Evolutionary conservation across 1,140 invertebrate genomes (phyloP).

Genomic region (Lepeophtheirus salmonis): DNA sequence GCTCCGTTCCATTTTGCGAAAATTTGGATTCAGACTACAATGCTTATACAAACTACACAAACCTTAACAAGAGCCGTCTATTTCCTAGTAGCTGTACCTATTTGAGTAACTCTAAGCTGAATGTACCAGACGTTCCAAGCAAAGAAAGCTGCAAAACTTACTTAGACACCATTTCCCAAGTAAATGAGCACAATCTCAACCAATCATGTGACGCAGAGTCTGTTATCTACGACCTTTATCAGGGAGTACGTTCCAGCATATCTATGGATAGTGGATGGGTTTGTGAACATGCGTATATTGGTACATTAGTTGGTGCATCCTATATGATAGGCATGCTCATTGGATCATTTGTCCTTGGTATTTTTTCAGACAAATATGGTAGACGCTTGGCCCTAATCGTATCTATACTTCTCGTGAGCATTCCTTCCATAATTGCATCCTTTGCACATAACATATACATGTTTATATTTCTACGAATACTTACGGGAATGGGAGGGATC

Average conservation of each 20-base stretch:
- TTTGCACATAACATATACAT: not conserved
- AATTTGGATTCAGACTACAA: not conserved
- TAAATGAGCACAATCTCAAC: not conserved
- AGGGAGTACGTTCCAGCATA: not conserved
- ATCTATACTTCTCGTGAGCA: not conserved
- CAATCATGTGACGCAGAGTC: not conserved
- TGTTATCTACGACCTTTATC: not conserved
- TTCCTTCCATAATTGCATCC: not conserved
- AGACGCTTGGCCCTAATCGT: not conserved
- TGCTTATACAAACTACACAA: no score
- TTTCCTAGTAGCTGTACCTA: not conserved
- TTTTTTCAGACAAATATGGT: slow-evolving; percentile 9
- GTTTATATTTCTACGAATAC: slow-evolving; percentile 3
- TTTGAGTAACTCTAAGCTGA: not conserved
- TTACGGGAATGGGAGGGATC: slow-evolving; percentile 14
- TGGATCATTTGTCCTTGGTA: slow-evolving; percentile 12
- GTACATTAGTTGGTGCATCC: not conserved
- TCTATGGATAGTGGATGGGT: not conserved
- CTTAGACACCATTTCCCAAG: not conserved
- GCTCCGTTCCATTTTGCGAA: slow-evolving; percentile 5
- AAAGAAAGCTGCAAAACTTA: not conserved
- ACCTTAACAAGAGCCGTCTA: not conserved
- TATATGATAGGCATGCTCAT: slow-evolving; percentile 18
- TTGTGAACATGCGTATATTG: not conserved
- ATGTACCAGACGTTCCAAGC: not conserved